phyloP scores from a whole-genome alignment of 2,888 invertebrate species.

The Morinoia aosen region DNA sequence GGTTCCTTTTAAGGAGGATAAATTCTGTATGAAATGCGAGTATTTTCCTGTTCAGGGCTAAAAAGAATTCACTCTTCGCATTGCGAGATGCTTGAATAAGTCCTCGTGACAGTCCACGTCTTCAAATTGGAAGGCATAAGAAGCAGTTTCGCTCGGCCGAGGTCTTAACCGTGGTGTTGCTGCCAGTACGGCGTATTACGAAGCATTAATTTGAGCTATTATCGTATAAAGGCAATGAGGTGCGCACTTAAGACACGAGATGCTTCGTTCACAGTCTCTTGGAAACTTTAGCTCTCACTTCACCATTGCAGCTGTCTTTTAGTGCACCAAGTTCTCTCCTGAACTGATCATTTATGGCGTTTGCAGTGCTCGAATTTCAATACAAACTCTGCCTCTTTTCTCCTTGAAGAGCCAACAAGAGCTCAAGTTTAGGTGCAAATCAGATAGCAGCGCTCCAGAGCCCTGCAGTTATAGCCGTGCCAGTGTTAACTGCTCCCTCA shows the following conservation, averaged over 20 bases:
- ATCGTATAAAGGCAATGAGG: slow-evolving; percentile 27
- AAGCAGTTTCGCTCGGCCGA: not conserved
- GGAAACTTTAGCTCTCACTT: slow-evolving; percentile 33
- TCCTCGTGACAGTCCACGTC: not conserved
- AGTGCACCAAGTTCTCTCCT: slow-evolving; percentile 20
- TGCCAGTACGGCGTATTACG: not conserved
- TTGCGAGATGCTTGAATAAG: not conserved
- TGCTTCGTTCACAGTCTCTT: slow-evolving; percentile 47
- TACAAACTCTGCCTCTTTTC: slow-evolving; percentile 24
- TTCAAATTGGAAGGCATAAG: not conserved
- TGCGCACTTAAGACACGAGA: slow-evolving; percentile 15
- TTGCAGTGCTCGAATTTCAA: slow-evolving; percentile 25
- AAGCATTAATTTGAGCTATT: slow-evolving; percentile 23
- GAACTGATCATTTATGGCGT: slow-evolving; percentile 44
- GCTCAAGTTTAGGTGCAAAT: slow-evolving; percentile 26
- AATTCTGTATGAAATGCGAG: no score
- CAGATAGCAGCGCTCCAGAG: not conserved
- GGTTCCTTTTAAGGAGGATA: not conserved
- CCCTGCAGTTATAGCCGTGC: slow-evolving; percentile 9
- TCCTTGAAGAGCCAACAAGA: not conserved
- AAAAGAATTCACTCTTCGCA: not conserved
- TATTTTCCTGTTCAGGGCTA: not conserved
- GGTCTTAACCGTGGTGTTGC: not conserved
- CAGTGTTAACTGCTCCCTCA: not conserved
- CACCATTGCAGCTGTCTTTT: slow-evolving; percentile 29